Conservation (phyloP, 2,113 vertebrate species). For the Percina caprodes region DNA sequence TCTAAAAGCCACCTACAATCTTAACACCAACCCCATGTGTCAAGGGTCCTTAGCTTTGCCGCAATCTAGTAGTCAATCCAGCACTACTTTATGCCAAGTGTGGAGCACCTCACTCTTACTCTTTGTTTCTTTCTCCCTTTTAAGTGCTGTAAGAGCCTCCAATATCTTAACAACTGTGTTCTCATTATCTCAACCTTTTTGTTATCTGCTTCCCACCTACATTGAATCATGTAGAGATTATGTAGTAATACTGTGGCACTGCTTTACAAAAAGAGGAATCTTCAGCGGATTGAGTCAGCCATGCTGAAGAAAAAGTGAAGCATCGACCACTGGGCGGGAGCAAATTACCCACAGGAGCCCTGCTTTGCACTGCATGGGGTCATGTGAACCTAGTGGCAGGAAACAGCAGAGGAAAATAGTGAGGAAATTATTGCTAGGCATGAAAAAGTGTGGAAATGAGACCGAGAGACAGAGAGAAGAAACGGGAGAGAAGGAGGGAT, state of each 20-base stretch:
- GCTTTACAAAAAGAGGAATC: conserved; percentile 18
- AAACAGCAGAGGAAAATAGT: conserved; percentile 43
- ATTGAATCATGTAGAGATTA: background rate
- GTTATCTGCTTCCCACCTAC: background rate
- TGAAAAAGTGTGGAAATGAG: conserved; percentile 56
- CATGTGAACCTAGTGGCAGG: conserved; percentile 43
- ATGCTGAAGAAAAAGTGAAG: conserved; percentile 8
- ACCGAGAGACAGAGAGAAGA: conserved; percentile 5
- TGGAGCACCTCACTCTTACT: background rate
- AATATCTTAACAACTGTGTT: conserved; percentile 19
- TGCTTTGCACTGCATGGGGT: conserved; percentile 49
- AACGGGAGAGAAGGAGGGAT: conserved; percentile 39
- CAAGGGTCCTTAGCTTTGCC: conserved; percentile 40
- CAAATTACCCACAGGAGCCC: conserved; percentile 42
- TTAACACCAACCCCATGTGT: conserved; percentile 31
- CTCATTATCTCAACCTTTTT: conserved; percentile 15
- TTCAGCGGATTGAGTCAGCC: background rate
- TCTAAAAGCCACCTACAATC: conserved; percentile 49
- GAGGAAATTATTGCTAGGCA: conserved; percentile 53
- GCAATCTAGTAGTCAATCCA: conserved; percentile 42
- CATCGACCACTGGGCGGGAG: conserved; percentile 22
- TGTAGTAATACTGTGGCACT: background rate
- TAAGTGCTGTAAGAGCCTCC: background rate
- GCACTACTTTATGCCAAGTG: background rate
- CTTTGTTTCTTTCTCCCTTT: conserved; percentile 11